A percentile compares a stretch with the other conserved stretches of the same genome.
phyloP scores from a whole-genome alignment of 2,888 invertebrate genomes.

The Nephrotoma appendiculata region DNA sequence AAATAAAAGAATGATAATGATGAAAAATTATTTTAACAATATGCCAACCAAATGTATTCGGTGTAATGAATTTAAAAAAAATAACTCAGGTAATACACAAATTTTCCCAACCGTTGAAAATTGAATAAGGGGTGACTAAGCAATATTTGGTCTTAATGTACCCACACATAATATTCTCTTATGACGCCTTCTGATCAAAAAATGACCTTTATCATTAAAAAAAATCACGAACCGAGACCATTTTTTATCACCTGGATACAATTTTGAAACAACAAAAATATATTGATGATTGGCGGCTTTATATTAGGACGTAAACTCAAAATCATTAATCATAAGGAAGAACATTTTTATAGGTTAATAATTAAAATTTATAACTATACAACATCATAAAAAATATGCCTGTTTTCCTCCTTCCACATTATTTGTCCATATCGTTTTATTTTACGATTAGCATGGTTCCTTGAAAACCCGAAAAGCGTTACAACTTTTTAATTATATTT shows the following conservation, averaged over 20 bases:
- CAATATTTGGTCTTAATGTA: background rate
- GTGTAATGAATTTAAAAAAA: no score
- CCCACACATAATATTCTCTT: no score
- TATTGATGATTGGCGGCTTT: background rate
- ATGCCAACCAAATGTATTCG: no score
- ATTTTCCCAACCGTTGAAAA: background rate
- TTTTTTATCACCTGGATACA: background rate
- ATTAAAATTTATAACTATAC: background rate
- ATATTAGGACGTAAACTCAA: background rate
- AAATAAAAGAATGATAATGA: no score
- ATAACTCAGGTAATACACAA: no score
- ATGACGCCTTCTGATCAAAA: background rate
- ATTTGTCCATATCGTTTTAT: background rate
- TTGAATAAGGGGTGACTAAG: background rate
- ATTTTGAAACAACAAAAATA: background rate
- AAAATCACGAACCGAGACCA: background rate
- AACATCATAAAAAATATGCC: background rate
- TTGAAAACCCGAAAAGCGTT: background rate
- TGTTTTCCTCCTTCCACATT: background rate
- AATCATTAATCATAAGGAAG: background rate
- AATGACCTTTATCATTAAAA: background rate
- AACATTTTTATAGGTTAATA: background rate
- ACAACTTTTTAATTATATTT: background rate
- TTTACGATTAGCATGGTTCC: background rate
- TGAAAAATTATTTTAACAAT: no score